Evolutionary conservation across 2,797 vertebrate genomes (phyloP).

Genomic region (Sebastes goodei): DNA sequence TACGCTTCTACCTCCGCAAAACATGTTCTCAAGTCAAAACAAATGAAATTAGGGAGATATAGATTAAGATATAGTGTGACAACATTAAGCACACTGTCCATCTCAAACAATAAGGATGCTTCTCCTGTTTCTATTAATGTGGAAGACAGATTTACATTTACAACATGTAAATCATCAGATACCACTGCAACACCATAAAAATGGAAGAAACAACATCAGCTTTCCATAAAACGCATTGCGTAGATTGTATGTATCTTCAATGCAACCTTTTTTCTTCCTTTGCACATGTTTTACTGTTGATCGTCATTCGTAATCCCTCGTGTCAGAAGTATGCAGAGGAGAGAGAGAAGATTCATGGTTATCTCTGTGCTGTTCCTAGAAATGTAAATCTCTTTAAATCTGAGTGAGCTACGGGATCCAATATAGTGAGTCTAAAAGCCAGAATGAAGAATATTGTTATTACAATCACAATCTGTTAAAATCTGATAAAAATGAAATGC

Average conservation of each 20-base stretch:
- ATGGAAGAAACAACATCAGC: neutral
- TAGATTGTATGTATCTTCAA: neutral
- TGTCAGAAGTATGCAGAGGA: constrained; percentile 34
- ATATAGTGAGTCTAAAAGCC: neutral
- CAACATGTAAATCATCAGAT: neutral
- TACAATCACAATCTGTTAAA: neutral
- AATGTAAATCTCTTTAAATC: constrained; percentile 24
- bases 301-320: constrained; percentile 12
- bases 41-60: neutral
- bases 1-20: neutral
- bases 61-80: neutral
- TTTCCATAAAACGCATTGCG: neutral
- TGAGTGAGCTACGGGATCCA: constrained; percentile 15
- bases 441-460: neutral
- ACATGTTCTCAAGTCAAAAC: neutral
- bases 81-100: neutral
- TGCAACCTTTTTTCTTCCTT: neutral
- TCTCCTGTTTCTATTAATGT: neutral
- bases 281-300: neutral
- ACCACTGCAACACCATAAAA: neutral
- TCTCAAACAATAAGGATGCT: neutral
- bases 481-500: neutral
- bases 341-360: constrained; percentile 32
- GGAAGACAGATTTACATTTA: neutral
- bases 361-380: neutral